Conservation (phyloP, 2,113 vertebrate species). For the Urocitellus parryii region DNA sequence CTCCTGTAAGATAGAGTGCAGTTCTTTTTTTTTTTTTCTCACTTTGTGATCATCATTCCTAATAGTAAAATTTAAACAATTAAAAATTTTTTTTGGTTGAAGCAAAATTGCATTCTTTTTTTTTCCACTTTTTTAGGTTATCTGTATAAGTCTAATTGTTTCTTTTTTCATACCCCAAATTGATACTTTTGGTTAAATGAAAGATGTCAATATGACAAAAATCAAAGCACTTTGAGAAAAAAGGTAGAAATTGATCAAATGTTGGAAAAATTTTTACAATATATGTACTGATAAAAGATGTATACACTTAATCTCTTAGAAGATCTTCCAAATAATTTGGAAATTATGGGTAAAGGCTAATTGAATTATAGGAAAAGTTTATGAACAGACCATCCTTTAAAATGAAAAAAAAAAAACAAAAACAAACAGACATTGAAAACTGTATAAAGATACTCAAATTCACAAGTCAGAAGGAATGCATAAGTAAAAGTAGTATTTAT, state of each 20-base stretch:
- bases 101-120: neutral
- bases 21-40: neutral
- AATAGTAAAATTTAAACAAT: neutral
- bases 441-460: neutral
- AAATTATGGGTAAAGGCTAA: slow-evolving; percentile 4
- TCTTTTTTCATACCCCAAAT: neutral
- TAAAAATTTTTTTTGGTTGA: too few species aligned
- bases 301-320: neutral
- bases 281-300: neutral
- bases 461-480: neutral
- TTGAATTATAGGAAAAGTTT: neutral
- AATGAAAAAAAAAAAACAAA: neutral
- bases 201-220: slow-evolving; percentile 7
- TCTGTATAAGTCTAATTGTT: neutral
- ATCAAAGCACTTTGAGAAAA: neutral
- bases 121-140: neutral
- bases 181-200: neutral
- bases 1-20: neutral
- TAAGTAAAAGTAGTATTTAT: neutral
- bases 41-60: neutral
- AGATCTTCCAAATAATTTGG: neutral
- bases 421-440: neutral
- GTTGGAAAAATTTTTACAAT: neutral
- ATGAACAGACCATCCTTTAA: neutral
- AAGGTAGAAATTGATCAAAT: neutral